Evolutionary conservation across 2,797 vertebrate genomes (phyloP).

Genomic region (Chiroxiphia lanceolata): DNA sequence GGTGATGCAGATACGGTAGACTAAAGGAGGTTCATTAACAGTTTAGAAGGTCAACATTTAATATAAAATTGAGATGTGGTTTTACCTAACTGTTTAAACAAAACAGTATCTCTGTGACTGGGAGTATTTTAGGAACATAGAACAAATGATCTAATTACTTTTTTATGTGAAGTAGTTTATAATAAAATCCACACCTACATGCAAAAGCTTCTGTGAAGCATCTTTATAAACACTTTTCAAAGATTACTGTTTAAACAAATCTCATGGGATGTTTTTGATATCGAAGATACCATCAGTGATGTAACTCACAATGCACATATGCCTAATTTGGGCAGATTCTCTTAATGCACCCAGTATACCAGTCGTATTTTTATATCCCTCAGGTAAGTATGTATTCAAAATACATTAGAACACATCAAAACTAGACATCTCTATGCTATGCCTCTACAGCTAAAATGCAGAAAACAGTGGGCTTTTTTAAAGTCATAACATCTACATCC

Average conservation of each 20-base stretch:
- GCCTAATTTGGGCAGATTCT: background rate
- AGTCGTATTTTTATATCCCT: background rate
- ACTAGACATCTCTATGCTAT: background rate
- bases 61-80: background rate
- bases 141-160: background rate
- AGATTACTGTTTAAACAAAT: background rate
- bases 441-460: background rate
- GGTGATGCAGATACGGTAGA: background rate
- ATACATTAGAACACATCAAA: background rate
- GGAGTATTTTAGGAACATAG: background rate
- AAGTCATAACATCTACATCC: background rate
- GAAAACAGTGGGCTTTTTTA: background rate
- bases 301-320: background rate
- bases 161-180: background rate
- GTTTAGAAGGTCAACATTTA: background rate
- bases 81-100: background rate
- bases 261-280: background rate
- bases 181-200: background rate
- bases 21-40: background rate
- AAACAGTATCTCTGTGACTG: background rate
- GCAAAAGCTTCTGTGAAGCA: background rate
- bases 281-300: background rate
- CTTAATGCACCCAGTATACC: background rate
- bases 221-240: constrained; percentile 9
- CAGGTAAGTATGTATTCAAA: background rate